Evolutionary conservation across 2,113 vertebrate genomes (phyloP).

Genomic region (Calonectris borealis): DNA sequence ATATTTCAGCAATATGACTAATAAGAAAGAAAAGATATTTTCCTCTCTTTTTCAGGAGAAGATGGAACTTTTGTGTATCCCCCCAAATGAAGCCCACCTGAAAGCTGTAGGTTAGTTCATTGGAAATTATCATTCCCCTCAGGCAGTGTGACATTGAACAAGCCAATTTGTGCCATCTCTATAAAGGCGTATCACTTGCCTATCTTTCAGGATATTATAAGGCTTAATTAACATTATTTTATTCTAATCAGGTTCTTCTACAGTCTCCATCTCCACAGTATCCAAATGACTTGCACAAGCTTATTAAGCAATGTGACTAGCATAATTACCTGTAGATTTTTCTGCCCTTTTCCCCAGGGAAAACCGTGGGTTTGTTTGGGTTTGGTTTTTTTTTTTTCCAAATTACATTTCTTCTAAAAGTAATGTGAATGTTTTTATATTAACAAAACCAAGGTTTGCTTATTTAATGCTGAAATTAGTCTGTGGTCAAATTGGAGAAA

Average conservation of each 20-base stretch:
- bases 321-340: slow-evolving; percentile 7
- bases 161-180: background rate
- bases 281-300: background rate
- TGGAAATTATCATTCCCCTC: background rate
- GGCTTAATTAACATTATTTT: slow-evolving; percentile 32
- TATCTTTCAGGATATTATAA: background rate
- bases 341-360: background rate
- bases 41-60: background rate
- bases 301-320: slow-evolving; percentile 28
- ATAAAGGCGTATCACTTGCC: background rate
- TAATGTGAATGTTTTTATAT: background rate
- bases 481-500: background rate
- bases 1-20: background rate
- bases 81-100: background rate
- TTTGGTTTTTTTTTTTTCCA: background rate
- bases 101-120: background rate
- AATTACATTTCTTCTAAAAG: background rate
- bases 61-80: background rate
- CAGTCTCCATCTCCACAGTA: background rate
- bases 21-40: background rate
- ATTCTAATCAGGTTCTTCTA: slow-evolving; percentile 43
- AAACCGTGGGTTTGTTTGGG: background rate
- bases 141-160: background rate
- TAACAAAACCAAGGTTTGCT: background rate
- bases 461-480: background rate